Percentiles rank a stretch among this genome's conserved stretches.
These are phyloP conservation scores for Propithecus deckenii DNA, from an alignment of 2,797 vertebrate genomes.

Conservation along the genomic window DNA sequence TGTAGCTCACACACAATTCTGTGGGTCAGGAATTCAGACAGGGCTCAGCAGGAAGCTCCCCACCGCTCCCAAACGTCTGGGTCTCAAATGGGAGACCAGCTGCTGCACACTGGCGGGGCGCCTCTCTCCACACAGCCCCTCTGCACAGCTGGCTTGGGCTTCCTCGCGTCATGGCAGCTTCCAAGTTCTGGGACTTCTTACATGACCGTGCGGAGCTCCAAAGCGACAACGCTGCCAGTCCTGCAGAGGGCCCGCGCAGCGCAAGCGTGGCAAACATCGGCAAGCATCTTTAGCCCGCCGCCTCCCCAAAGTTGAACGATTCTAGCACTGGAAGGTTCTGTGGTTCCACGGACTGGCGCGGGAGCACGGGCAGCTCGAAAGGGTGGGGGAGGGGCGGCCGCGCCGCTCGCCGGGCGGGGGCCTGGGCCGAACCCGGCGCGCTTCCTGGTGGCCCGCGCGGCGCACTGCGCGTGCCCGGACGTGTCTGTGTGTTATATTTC, in stretches of 20 bases:
- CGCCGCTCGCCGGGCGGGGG: too few relatives aligned
- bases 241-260: neutral
- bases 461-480: too few relatives aligned
- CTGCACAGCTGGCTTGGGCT: neutral
- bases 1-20: neutral
- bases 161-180: neutral
- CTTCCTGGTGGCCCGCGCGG: too few relatives aligned
- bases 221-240: neutral
- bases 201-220: neutral
- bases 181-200: neutral
- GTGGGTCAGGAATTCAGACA: neutral
- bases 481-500: neutral
- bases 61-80: neutral
- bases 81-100: neutral
- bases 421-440: too few relatives aligned
- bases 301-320: too few relatives aligned
- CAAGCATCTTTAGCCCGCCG: neutral
- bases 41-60: neutral
- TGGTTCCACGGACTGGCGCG: too few relatives aligned
- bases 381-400: accelerated
- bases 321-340: neutral
- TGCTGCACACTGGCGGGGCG: too few relatives aligned
- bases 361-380: too few relatives aligned
- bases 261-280: neutral
- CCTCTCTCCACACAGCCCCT: neutral